These are phyloP conservation scores for Labeo rohita DNA, from an alignment of 2,113 vertebrate species.

Conservation along the genomic window DNA sequence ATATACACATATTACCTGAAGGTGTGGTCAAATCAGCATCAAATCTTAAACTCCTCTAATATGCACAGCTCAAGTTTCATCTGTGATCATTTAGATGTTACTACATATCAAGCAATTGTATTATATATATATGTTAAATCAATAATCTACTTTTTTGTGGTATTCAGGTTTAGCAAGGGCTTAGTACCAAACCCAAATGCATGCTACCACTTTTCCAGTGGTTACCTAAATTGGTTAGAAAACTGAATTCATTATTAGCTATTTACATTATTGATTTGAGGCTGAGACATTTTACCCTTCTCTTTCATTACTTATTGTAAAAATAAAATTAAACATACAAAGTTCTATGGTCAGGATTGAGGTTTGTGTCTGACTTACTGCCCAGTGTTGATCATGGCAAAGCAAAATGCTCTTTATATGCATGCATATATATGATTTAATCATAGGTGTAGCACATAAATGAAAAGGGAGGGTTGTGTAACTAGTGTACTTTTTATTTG, in stretches of 20 bases:
- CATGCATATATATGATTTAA: slow-evolving; percentile 20
- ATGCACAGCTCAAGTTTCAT: too few relatives aligned
- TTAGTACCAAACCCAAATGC: not conserved
- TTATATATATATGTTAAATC: not conserved
- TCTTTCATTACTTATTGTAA: slow-evolving; percentile 23
- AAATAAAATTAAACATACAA: not conserved
- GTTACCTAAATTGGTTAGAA: not conserved
- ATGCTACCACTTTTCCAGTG: slow-evolving; percentile 3
- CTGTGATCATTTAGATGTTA: not conserved
- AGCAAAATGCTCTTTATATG: not conserved
- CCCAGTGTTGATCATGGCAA: slow-evolving; percentile 49
- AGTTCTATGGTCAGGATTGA: slow-evolving; percentile 11
- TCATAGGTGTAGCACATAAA: slow-evolving; percentile 42
- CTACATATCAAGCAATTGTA: not conserved
- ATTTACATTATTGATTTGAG: slow-evolving; percentile 18
- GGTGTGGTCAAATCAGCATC: not conserved
- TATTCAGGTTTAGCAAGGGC: not conserved
- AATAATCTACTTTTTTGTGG: not conserved
- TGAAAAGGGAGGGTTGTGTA: slow-evolving; percentile 29
- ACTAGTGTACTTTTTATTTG: slow-evolving; percentile 33
- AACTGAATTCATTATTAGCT: not conserved
- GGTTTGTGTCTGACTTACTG: not conserved
- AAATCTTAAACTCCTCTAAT: not conserved
- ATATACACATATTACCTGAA: not conserved
- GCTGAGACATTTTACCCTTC: slow-evolving; percentile 8